A percentile compares a stretch with the other conserved stretches of the same genome.
Evolutionary conservation across 2,113 vertebrate genomes (phyloP).

Genomic region (Sigmodon hispidus): DNA sequence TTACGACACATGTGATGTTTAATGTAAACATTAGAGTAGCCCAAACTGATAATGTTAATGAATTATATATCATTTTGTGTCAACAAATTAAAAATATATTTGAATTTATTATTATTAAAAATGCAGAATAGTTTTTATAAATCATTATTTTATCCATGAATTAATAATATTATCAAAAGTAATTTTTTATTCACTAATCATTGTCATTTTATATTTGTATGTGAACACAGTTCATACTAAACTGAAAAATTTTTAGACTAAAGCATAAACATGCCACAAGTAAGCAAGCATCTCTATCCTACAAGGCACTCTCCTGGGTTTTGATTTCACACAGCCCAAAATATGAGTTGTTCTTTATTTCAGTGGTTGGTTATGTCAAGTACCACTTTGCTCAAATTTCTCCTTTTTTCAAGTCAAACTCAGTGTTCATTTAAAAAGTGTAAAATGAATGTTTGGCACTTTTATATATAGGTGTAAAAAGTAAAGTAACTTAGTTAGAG

Average conservation of each 20-base stretch:
- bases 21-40: not conserved
- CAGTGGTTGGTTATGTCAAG: not conserved
- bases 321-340: not conserved
- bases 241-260: not conserved
- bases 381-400: slow-evolving; percentile 30
- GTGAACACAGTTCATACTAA: slow-evolving; percentile 1
- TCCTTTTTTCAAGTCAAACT: slow-evolving; percentile 18
- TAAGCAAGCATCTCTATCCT: slow-evolving; percentile 33
- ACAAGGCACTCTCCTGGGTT: not conserved
- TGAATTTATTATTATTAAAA: not conserved
- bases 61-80: not conserved
- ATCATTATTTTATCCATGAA: not conserved
- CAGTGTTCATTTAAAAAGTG: slow-evolving; percentile 9
- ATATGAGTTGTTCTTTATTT: not conserved
- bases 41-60: not conserved
- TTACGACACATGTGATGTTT: not conserved
- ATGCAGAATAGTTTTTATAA: not conserved
- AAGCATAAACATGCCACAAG: not conserved
- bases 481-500: slow-evolving; percentile 37
- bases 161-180: not conserved
- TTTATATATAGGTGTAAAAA: not conserved
- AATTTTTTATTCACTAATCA: not conserved
- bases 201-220: slow-evolving; percentile 4
- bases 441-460: not conserved
- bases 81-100: slow-evolving; percentile 23